Evolutionary conservation across 1,140 invertebrate species (phyloP).

Genomic region (Drosophila baimaii): DNA sequence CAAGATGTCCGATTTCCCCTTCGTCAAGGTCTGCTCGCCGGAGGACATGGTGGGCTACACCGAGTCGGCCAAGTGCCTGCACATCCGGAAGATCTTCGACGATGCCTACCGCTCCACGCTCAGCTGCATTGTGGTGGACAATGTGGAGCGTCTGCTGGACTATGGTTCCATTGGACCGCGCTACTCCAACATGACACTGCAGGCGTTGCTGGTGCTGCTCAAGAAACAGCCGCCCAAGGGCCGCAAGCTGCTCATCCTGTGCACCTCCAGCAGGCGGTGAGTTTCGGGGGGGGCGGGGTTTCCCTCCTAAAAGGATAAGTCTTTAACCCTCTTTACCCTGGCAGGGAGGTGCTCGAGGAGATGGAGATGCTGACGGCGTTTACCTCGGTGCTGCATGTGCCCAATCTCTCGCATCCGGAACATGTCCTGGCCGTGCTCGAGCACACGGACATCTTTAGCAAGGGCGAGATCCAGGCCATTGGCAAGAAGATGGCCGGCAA

Average conservation of each 20-base stretch:
- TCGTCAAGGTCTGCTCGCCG: constrained; percentile 98
- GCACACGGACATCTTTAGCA: constrained; percentile 92
- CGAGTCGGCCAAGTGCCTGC: constrained; percentile 97
- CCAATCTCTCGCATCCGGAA: constrained; percentile 93
- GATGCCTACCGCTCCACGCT: constrained; percentile 98
- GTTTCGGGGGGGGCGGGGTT: neutral
- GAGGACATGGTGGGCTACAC: constrained; percentile 99
- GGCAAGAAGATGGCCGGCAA: constrained; percentile 91
- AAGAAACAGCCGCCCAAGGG: constrained; percentile 98
- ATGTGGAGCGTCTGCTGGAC: constrained; percentile 98
- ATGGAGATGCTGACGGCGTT: constrained; percentile 97
- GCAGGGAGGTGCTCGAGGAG: constrained; percentile 95
- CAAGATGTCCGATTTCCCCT: constrained; percentile 98
- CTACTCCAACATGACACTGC: constrained; percentile 98
- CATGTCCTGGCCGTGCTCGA: constrained; percentile 94
- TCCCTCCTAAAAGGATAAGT: too few species aligned
- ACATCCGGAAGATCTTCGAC: constrained; percentile 98
- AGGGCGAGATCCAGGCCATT: constrained; percentile 91
- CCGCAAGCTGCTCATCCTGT: constrained; percentile 95
- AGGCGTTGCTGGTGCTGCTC: constrained; percentile 96
- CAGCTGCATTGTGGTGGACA: constrained; percentile 98
- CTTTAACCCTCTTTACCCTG: neutral
- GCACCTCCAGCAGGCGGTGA: constrained; percentile 95
- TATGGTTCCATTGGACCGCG: constrained; percentile 98
- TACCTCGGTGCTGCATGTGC: constrained; percentile 95